Conservation (phyloP, 2,113 vertebrate genomes). For the Phalacrocorax brasilianus region DNA sequence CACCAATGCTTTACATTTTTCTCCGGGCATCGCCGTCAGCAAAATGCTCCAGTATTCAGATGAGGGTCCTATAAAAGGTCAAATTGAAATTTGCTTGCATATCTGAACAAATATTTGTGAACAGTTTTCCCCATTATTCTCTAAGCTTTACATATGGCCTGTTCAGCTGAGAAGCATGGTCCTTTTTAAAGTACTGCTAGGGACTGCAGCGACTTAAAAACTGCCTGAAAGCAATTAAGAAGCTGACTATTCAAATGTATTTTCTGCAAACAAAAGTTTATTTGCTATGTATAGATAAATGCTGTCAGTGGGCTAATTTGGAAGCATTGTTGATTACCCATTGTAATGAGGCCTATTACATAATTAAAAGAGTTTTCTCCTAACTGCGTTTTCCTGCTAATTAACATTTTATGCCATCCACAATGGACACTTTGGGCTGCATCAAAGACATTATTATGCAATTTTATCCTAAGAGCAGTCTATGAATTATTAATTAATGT, state of each 20-base stretch:
- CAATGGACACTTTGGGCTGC: slow-evolving; percentile 73
- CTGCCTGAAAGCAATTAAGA: slow-evolving; percentile 40
- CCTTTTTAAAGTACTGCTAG: background rate
- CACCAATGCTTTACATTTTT: background rate
- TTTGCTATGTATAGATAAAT: slow-evolving; percentile 71
- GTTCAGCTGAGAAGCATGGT: background rate
- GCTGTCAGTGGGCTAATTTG: slow-evolving; percentile 70
- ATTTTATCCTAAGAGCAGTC: slow-evolving; percentile 69
- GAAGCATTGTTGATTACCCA: slow-evolving; percentile 74
- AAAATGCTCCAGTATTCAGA: background rate
- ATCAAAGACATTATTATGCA: slow-evolving; percentile 72
- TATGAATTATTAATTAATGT: slow-evolving; percentile 82
- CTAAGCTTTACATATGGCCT: background rate
- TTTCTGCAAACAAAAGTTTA: slow-evolving; percentile 70
- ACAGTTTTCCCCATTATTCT: slow-evolving; percentile 3
- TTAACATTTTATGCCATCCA: slow-evolving; percentile 76
- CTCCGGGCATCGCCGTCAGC: background rate
- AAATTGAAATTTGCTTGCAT: background rate
- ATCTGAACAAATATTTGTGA: slow-evolving; percentile 53
- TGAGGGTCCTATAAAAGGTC: slow-evolving; percentile 14
- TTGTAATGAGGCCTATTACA: slow-evolving; percentile 79
- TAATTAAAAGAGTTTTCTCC: slow-evolving; percentile 79
- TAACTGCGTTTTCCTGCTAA: slow-evolving; percentile 71
- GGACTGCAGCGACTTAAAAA: background rate
- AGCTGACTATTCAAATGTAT: slow-evolving; percentile 34